Evolutionary conservation across 2,797 vertebrate genomes (phyloP), one percentile per base, ranked within the genome.

Genomic region (Ctenochaetus hawaiiensis): DNA sequence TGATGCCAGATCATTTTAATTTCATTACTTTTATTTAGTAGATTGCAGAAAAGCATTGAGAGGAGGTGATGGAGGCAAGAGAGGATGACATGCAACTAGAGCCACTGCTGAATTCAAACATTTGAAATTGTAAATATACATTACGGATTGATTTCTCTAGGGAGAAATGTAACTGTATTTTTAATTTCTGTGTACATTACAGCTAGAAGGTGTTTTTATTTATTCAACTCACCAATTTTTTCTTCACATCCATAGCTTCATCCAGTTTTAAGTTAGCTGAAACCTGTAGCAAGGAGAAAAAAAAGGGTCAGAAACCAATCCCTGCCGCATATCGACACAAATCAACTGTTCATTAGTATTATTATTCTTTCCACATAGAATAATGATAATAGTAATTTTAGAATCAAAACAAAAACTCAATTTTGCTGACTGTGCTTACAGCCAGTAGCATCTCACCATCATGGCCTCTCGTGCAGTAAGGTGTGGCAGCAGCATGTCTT

Each of bases 401-500:
- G 26, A 26, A 26, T 26, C 26, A 26, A 26, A 26, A 26, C 26
- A 26, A 26, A 26, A 26, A 26, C 26, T 26, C 26, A 26, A 26
- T 26, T 26, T 26, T 26, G 26, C 26, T 26, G 26, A 26, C 26
- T 26, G 26, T 26, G 26, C 26, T 26, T 26, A 26, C 26, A 26
- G 26, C 26, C 26, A 26, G 26, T 26, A 26, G 26, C 26, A 6
- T 57, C 96, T 96, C 90, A 99, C 98, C 98, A 98, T 98, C 98
- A 99, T 99, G 78, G 98, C 98, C 87, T 99, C 98, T 72, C 95
- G 91, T 6, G 95, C 95, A 0, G 97, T 98, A 81, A 99, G 96
- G 88, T 99, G 96, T 0, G 98, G 98, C 93, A 99, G 92, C 67
- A 99, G 93, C 98, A 99, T 98, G 92, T 99, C 98, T 0, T 99